phyloP scores from a whole-genome alignment of 2,113 vertebrate species.

The Loxodonta africana region DNA sequence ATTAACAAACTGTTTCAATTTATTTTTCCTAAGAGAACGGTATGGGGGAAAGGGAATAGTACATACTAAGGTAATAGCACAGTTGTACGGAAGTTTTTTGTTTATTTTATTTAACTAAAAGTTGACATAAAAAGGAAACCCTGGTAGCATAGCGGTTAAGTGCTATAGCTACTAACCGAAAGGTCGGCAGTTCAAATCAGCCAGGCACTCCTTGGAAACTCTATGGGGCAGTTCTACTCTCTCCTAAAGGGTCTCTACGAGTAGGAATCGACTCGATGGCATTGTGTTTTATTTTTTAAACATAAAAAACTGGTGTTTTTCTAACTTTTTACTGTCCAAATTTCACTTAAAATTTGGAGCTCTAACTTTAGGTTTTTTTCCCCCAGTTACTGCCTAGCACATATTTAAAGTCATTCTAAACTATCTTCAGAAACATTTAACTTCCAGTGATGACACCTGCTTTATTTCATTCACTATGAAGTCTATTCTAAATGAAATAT shows the following conservation, averaged over 20 bases:
- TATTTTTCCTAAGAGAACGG: constrained; percentile 51
- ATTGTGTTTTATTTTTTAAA: not conserved
- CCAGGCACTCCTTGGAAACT: no score
- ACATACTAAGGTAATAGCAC: not conserved
- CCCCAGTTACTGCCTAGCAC: not conserved
- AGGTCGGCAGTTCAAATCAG: no score
- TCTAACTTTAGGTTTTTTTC: not conserved
- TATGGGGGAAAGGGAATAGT: not conserved
- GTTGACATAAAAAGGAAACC: not conserved
- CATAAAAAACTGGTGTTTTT: not conserved
- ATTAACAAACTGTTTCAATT: not conserved
- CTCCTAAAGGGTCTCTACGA: no score
- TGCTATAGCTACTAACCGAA: no score
- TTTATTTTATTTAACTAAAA: constrained; percentile 15
- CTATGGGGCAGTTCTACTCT: no score
- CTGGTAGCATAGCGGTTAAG: no score
- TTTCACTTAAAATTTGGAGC: constrained; percentile 7
- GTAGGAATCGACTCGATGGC: no score
- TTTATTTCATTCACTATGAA: constrained; percentile 1
- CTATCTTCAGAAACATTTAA: not conserved
- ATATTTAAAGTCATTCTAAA: not conserved
- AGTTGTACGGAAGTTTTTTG: constrained; percentile 21
- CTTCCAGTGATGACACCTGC: not conserved
- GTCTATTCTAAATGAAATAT: constrained; percentile 20
- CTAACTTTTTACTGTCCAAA: not conserved